Evolutionary conservation across 2,113 vertebrate species (phyloP).

Genomic region (Pseudopodoces humilis): DNA sequence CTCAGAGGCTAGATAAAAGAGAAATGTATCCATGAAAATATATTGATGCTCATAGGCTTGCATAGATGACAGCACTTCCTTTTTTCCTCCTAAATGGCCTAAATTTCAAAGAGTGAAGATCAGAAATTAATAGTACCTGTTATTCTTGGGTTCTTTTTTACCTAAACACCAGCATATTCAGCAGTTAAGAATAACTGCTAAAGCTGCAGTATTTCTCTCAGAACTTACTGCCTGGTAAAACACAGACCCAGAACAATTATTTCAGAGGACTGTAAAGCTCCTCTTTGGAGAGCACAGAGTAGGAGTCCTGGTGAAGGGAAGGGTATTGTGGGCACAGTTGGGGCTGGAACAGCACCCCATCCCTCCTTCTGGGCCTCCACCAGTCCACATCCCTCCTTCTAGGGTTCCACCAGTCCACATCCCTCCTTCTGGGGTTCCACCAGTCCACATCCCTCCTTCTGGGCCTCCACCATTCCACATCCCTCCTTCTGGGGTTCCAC

Average conservation of each 20-base stretch:
- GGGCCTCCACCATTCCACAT: background rate
- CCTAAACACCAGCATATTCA: background rate
- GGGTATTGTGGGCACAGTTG: background rate
- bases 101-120: background rate
- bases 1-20: background rate
- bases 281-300: background rate
- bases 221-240: background rate
- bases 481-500: background rate
- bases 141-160: background rate
- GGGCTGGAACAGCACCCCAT: background rate
- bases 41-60: background rate
- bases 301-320: background rate
- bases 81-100: background rate
- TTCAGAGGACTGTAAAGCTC: background rate
- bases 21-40: background rate
- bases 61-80: background rate
- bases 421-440: background rate
- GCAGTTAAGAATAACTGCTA: background rate
- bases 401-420: background rate
- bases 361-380: background rate
- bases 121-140: background rate
- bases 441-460: background rate
- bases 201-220: background rate
- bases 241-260: background rate
- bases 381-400: background rate